Evolutionary conservation across 53 echinoderm and acorn worm species (phyloP).

Genomic region (Patiria pectinifera): DNA sequence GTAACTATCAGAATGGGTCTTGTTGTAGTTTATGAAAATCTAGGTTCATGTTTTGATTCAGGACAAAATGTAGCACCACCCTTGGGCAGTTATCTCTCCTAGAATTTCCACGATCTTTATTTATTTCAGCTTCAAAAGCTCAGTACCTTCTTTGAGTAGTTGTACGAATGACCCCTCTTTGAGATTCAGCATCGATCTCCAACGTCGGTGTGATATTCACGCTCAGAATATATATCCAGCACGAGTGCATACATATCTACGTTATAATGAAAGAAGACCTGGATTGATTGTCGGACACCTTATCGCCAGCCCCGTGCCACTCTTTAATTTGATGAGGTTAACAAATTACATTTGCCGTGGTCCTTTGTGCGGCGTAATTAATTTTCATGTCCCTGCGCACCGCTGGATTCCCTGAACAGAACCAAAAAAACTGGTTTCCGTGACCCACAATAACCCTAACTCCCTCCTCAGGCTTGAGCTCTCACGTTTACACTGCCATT

Average conservation of each 20-base stretch:
- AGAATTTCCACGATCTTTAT: too few relatives aligned
- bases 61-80: too few relatives aligned
- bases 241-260: neutral
- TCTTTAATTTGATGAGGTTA: constrained; percentile 6
- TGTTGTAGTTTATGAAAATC: too few relatives aligned
- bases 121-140: too few relatives aligned
- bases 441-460: neutral
- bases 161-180: too few relatives aligned
- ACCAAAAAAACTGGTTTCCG: neutral
- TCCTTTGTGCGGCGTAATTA: neutral
- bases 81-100: too few relatives aligned
- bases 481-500: neutral
- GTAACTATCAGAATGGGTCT: too few relatives aligned
- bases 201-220: too few relatives aligned
- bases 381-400: neutral
- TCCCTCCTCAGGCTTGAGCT: neutral
- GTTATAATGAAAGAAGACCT: neutral
- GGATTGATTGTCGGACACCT: neutral
- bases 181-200: too few relatives aligned
- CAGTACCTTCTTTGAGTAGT: too few relatives aligned
- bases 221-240: neutral
- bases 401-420: neutral
- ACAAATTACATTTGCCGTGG: neutral
- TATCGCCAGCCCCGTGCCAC: neutral
- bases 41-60: too few relatives aligned